Evolutionary conservation across 92 coral and sea anemone genomes (phyloP), one percentile per base, ranked within the genome.

Genomic region (Epizoanthus fatuus): DNA sequence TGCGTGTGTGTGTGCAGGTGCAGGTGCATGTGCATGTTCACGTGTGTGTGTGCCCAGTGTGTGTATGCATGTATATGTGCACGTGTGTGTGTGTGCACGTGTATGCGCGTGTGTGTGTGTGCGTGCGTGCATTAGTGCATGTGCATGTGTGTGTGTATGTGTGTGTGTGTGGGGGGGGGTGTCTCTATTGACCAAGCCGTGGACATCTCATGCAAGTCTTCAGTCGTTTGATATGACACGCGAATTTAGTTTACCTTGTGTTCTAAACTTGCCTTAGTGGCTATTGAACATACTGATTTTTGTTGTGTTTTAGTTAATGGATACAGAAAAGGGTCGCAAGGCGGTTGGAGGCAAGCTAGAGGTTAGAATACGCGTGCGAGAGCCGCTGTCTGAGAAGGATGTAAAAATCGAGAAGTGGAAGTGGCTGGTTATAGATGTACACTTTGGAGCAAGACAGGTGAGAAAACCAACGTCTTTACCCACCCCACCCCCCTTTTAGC

Each of bases 391-490:
- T 2, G 99, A 95, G 54, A 95, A 97, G 86, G 99, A 97, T 45
- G 99, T 97, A 0, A 91, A 94, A 68, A 94, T 97, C 16, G 92
- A 93, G 88, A 97, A 94, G 63, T 93, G 98, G 97, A 97, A 95
- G 73, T 97, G 99, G 99, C 90, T 97, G 12, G 99, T 97, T 47
- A 95, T 97, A 45, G 99, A 97, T 64, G 87, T 94, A 81, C 98
- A 94, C 64, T 81, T 94, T 62, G 93, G 95, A 1, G 92, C 96
- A 4, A 83, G 90, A 55, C 88, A 76, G 84, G 98, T 88, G n/a
- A 32, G 75, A 49, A 4, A 3, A 13, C n/a, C 1, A 5, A 35
- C 19, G 20, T 22, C 12, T 53, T 2, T 58, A n/a, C 17, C 58
- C 13, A 55, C 7, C 25, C 19, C 32, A 76, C 12, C 0, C 16